Base-by-base conservation (phyloP, 2,113 vertebrate genomes). In the Mixornis gularis region DNA sequence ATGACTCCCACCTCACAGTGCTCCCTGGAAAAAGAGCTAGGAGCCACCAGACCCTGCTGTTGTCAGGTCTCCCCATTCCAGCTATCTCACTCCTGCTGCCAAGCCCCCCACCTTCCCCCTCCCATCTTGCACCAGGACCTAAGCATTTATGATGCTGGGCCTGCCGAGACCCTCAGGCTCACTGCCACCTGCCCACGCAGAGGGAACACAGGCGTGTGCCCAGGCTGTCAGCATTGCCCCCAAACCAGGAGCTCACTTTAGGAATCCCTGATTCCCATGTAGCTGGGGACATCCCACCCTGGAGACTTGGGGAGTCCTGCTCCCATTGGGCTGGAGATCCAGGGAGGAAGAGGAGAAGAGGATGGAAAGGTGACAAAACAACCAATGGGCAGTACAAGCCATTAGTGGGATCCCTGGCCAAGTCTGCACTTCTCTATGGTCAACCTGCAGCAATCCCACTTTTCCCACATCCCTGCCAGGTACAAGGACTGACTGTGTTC, bases 41-140 rank as follows among this genome's bases (percentile, higher is more conserved):
- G 44, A 73, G 55, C 25, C 34, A 34, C 19, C 17, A 40, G 60
- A 63, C 14, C 7, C 65, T 2, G 3, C 9, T 52, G 40, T 68
- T 65, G 30, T 29, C 3, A 2, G 21, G 17, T 63, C 2, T 64
- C 43, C 51, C 52, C 52, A 66, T 32, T 29, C 9, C 9, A 7
- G n/a, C n/a, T 53, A 4, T 29, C 46, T 49, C 22, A n/a, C 3
- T 49, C 11, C 22, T 1, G 3, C 27, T 78, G 48, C 32, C 52
- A 79, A 10, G 0, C 2, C 2, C 27, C 20, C 2, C 32, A 24
- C 29, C 46, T 34, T n/a, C 27, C 2, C 0, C 43, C 56, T 34
- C 27, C 46, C 13, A 17, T 22, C 63, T 48, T n/a, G 44, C 36
- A 44, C 58, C 0, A 2, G 20, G 26, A 34, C 12, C 62, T 2